Evolutionary conservation across 2,113 vertebrate genomes (phyloP), one percentile per base, ranked within the genome.

Genomic region (Poicephalus gulielmi): DNA sequence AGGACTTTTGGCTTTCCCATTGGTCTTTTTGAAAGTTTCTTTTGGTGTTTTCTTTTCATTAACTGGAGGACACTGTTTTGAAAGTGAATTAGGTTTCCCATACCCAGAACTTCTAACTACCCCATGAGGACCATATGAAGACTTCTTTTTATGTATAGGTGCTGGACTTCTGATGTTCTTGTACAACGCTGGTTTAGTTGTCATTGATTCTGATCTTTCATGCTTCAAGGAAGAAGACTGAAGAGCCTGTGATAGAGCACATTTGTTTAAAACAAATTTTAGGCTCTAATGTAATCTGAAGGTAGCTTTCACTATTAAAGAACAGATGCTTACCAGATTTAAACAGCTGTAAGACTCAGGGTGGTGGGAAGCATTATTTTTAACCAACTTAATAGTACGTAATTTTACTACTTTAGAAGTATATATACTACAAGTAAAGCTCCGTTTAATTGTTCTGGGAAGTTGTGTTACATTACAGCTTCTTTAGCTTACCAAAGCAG

Each of bases 41-140:
- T 97, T 98, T 69, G 88, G 86, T 55, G 91, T 49, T 95, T 97
- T 97, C 88, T 96, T 98, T 88, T 98, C 98, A 95, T 30, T 64
- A 91, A 85, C 47, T 87, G 92, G 62, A 86, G 94, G 95, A 71
- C 94, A 67, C 13, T 96, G 89, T 75, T 98, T 98, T 39, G 96
- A 87, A 30, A 88, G 76, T 28, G 96, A 95, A 94, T 37, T 92
- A 19, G 94, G 35, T 94, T 98, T 98, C 43, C 98, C 98, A 88
- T 98, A 98, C 39, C 98, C 98, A 93, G 98, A 98, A 94, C 97
- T 98, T 92, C 96, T 97, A 87, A 97, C 97, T 59, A 96, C 78
- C 13, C 95, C 92, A 76, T 96, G 96, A 52, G 91, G 46, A 86
- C 94, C 75, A 79, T 63, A 93, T 4, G 95, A 92, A 68, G 94